phyloP scores from a whole-genome alignment of 2,888 invertebrate species.

The Polyommatus iphigenia region DNA sequence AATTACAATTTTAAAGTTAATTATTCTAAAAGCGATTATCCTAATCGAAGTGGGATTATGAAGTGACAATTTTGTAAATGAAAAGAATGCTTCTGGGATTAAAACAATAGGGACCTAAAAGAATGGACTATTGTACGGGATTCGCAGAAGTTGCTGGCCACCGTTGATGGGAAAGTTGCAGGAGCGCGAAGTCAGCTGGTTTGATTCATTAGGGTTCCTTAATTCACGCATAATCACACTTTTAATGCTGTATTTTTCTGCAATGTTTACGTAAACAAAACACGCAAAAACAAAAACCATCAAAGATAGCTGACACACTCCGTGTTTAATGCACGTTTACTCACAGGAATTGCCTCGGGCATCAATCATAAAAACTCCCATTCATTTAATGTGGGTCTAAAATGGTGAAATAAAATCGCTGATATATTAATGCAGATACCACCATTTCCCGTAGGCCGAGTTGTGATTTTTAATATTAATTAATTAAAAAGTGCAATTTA shows the following conservation, averaged over 20 bases:
- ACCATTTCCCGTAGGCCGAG: not conserved
- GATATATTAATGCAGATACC: not conserved
- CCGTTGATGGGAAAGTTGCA: too few species aligned
- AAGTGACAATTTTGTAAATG: too few species aligned
- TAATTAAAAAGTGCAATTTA: not conserved
- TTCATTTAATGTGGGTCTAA: slow-evolving; percentile 7
- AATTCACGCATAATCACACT: too few species aligned
- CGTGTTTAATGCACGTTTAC: slow-evolving; percentile 4
- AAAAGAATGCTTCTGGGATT: too few species aligned
- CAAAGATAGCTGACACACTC: not conserved
- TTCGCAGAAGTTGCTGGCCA: too few species aligned
- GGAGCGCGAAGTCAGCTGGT: too few species aligned
- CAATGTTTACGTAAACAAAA: slow-evolving; percentile 3
- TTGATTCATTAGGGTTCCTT: too few species aligned
- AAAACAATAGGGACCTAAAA: too few species aligned
- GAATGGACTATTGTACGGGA: too few species aligned
- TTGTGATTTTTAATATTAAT: not conserved
- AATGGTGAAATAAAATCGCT: slow-evolving; percentile 9
- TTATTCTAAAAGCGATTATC: too few species aligned
- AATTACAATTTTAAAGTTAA: too few species aligned
- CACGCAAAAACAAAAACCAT: not conserved
- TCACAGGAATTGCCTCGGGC: slow-evolving; percentile 1
- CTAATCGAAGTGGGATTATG: too few species aligned
- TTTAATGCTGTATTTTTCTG: not conserved
- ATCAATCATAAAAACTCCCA: slow-evolving; percentile 27